A percentile compares a stretch with the other conserved stretches of the same genome.
Evolutionary conservation across 2,888 invertebrate species (phyloP).

Genomic region (Euphydryas editha): DNA sequence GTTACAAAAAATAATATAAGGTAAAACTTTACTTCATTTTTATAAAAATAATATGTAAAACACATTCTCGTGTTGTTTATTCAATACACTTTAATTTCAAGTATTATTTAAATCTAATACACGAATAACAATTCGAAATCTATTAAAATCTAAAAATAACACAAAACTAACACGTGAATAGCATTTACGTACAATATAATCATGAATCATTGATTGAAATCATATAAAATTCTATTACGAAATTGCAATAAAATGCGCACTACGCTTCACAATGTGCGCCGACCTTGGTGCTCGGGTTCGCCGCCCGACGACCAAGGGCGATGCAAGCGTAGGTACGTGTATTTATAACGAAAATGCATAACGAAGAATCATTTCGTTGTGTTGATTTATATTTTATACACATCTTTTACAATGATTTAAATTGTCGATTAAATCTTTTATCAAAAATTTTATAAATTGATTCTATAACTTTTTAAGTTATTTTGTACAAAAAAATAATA

Average conservation of each 20-base stretch:
- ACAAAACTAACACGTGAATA: neutral
- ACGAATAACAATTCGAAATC: neutral
- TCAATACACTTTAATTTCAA: too few species aligned
- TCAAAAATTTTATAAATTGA: neutral
- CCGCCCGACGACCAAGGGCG: constrained; percentile 63
- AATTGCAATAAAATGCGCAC: constrained; percentile 29
- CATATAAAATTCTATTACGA: constrained; percentile 24
- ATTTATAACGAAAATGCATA: constrained; percentile 43
- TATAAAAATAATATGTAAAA: too few species aligned
- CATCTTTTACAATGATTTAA: constrained; percentile 2
- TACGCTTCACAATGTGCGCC: constrained; percentile 36
- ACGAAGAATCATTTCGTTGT: constrained; percentile 24
- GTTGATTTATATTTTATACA: constrained; percentile 7
- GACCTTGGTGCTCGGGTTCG: constrained; percentile 67
- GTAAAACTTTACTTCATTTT: too few species aligned
- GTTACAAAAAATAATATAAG: too few species aligned
- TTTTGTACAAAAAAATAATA: neutral
- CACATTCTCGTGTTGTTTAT: too few species aligned
- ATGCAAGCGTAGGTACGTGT: constrained; percentile 38
- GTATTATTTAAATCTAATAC: too few species aligned
- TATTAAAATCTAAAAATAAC: neutral
- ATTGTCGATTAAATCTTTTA: neutral
- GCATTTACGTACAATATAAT: neutral
- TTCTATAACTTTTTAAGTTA: neutral
- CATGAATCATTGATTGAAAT: constrained; percentile 8